Evolutionary conservation across 2,113 vertebrate genomes (phyloP).

Genomic region (Pollachius pollachius): DNA sequence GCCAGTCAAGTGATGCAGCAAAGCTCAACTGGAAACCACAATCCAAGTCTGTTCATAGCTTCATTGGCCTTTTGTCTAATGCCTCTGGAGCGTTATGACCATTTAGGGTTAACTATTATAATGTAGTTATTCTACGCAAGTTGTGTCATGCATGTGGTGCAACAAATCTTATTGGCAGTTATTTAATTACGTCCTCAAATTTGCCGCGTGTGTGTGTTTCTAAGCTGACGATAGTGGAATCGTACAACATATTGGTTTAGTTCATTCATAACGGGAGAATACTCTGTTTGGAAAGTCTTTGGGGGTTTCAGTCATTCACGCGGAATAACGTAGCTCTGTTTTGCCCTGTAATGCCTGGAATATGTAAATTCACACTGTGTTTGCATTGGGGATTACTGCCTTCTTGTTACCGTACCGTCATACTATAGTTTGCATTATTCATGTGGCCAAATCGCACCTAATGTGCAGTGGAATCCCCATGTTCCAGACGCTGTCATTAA

Average conservation of each 20-base stretch:
- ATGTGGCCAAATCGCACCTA: constrained; percentile 45
- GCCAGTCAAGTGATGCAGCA: too few relatives aligned
- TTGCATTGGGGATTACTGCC: constrained; percentile 39
- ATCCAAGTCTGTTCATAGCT: too few relatives aligned
- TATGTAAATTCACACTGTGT: constrained; percentile 46
- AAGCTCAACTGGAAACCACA: too few relatives aligned
- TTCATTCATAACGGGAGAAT: constrained; percentile 17
- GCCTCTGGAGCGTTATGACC: too few relatives aligned
- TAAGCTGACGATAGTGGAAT: too few relatives aligned
- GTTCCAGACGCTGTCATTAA: constrained; percentile 8
- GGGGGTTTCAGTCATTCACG: constrained; percentile 33
- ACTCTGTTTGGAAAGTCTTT: constrained; percentile 15
- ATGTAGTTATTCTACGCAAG: too few relatives aligned
- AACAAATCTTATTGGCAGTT: too few relatives aligned
- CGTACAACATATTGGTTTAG: neutral
- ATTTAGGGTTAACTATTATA: too few relatives aligned
- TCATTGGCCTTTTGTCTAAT: too few relatives aligned
- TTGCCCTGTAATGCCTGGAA: constrained; percentile 28
- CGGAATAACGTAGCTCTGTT: constrained; percentile 20
- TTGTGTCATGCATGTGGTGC: too few relatives aligned
- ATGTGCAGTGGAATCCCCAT: constrained; percentile 16
- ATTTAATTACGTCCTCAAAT: constrained; percentile 17
- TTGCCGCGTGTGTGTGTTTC: neutral
- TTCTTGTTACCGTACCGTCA: constrained; percentile 34
- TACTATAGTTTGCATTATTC: constrained; percentile 43